Conservation (phyloP, 2,888 invertebrate genomes). For the Lamproptera curius region DNA sequence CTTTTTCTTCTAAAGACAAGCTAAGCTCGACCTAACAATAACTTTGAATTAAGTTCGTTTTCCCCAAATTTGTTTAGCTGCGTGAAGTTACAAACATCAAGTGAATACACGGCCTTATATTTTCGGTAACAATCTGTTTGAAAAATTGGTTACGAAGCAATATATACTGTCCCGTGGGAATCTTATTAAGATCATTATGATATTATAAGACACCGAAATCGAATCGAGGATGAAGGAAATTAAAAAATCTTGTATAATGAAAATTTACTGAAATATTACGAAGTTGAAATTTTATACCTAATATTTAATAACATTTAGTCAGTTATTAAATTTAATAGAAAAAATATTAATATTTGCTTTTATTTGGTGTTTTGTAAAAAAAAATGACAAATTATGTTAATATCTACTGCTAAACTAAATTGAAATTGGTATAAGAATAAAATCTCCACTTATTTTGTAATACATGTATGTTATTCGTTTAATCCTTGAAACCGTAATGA, state of each 20-base stretch:
- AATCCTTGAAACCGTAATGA: neutral
- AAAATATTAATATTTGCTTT: too few relatives aligned
- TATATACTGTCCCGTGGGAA: conserved; percentile 19
- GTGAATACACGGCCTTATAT: conserved; percentile 21
- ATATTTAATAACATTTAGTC: too few relatives aligned
- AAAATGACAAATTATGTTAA: neutral
- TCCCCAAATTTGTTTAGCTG: neutral
- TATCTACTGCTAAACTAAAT: too few relatives aligned
- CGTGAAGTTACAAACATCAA: too few relatives aligned
- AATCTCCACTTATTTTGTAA: neutral
- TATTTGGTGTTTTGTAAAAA: neutral
- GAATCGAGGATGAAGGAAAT: conserved; percentile 7
- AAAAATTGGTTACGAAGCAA: conserved; percentile 33
- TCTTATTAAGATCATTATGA: conserved; percentile 12
- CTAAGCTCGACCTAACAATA: neutral
- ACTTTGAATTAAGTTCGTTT: neutral
- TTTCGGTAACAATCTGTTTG: conserved; percentile 35
- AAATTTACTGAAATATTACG: too few relatives aligned
- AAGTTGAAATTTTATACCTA: too few relatives aligned
- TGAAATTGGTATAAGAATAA: too few relatives aligned
- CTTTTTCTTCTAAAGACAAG: neutral
- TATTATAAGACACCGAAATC: conserved; percentile 3
- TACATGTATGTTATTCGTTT: neutral
- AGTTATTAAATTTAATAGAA: too few relatives aligned
- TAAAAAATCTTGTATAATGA: too few relatives aligned